Base-by-base conservation (phyloP, 2,888 invertebrate genomes). In the Drosophila neotestacea region DNA sequence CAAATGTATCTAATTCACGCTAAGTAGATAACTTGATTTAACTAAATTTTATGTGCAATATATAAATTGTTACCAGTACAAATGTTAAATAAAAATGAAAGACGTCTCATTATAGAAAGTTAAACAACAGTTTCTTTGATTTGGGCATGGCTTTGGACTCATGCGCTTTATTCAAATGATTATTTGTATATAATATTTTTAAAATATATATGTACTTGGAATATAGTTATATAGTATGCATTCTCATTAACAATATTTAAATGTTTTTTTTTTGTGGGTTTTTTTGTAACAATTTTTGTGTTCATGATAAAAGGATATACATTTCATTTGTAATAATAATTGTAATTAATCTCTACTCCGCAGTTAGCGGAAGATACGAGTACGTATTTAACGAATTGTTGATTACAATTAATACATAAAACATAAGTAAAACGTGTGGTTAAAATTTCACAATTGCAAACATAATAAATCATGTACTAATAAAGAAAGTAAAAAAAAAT, bases 101-200 rank as follows among this genome's bases (percentile, higher is more conserved):
- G 41, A 22, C 22, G 22, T 22, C 22, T 22, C 22, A 22, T 22
- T 34, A 32, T 11, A 32, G 7, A 46, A 36, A 64, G 13, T 36
- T 10, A 50, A 7, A 62, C 41, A 39, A 10, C 50, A 34, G 39
- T 16, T 38, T 42, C 22, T 34, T 76, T 68, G 68, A 69, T 79
- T 83, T 83, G 69, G 64, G 60, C 76, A 83, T 63, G 83, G 28
- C 66, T 42, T 42, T 64, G 3, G 10, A 41, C 39, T 44, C 85
- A 79, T 72, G 79, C 55, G 13, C 68, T 83, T 82, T 88, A 81
- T 83, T 83, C 5, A 73, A 71, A 71, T 48, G 61, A 76, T 78
- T 77, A 65, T 28, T 63, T 64, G 30, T 66, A 42, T 56, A 67
- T 62, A 56, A 16, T 71, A 60, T 34, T 41, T 50, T 16, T 80